A percentile compares a stretch with the other conserved stretches of the same genome.
phyloP scores from a whole-genome alignment of 2,113 vertebrate species.

The Bufo bufo region DNA sequence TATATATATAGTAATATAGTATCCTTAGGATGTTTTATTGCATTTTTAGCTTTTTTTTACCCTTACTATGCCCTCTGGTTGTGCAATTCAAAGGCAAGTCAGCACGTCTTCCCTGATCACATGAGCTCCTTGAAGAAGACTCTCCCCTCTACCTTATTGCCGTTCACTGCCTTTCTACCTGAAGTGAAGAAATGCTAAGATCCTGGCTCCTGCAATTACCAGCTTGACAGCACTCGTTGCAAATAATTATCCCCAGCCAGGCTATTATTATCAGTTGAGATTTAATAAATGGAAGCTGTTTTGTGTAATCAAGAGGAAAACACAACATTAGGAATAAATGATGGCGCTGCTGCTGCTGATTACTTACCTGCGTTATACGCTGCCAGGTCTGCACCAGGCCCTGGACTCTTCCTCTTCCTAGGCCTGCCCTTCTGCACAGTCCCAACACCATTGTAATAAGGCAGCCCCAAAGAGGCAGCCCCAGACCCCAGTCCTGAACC shows the following conservation, averaged over 20 bases:
- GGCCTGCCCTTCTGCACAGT: slow-evolving; percentile 97
- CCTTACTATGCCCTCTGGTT: neutral
- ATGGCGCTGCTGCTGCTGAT: slow-evolving; percentile 57
- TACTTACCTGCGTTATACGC: slow-evolving; percentile 94
- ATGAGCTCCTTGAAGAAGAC: slow-evolving; percentile 57
- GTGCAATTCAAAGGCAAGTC: neutral
- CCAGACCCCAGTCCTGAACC: slow-evolving; percentile 80
- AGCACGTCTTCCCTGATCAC: neutral
- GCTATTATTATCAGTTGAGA: slow-evolving; percentile 73
- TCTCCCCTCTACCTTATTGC: slow-evolving; percentile 68
- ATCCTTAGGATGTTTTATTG: neutral
- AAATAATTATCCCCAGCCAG: slow-evolving; percentile 72
- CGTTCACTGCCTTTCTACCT: slow-evolving; percentile 72
- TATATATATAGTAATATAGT: neutral
- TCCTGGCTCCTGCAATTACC: slow-evolving; percentile 71
- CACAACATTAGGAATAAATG: slow-evolving; percentile 45
- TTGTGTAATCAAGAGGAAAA: slow-evolving; percentile 62
- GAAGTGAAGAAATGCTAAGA: slow-evolving; percentile 71
- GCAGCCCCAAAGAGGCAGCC: slow-evolving; percentile 89
- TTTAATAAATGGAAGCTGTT: slow-evolving; percentile 71
- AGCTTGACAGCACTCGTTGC: slow-evolving; percentile 71
- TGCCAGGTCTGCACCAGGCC: slow-evolving; percentile 90
- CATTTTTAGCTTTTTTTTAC: neutral
- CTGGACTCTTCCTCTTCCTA: slow-evolving; percentile 94
- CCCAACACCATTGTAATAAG: slow-evolving; percentile 97